phyloP scores from a whole-genome alignment of 2,113 vertebrate genomes.

The Phaethornis superciliosus region DNA sequence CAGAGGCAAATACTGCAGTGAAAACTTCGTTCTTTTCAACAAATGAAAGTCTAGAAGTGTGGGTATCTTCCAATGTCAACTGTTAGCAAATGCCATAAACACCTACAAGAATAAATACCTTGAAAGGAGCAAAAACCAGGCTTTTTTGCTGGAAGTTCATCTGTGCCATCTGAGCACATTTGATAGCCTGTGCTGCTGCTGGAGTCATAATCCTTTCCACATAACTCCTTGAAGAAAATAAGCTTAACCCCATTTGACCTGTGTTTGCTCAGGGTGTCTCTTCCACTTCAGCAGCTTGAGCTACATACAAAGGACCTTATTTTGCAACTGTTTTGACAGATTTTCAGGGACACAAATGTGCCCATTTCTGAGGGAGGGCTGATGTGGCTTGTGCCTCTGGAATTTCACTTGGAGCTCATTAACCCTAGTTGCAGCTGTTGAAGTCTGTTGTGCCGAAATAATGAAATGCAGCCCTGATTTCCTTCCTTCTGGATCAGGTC shows the following conservation, averaged over 20 bases:
- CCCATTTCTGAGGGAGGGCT: background rate
- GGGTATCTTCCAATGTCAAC: background rate
- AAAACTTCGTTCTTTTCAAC: background rate
- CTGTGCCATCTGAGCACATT: background rate
- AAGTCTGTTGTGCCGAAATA: background rate
- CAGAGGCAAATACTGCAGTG: background rate
- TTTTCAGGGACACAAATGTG: background rate
- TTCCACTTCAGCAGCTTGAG: conserved; percentile 27
- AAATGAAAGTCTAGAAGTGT: background rate
- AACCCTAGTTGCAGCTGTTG: conserved; percentile 27
- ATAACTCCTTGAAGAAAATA: conserved; percentile 28
- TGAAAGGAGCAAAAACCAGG: background rate
- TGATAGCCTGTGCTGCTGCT: conserved; percentile 2
- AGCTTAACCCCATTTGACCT: conserved; percentile 51
- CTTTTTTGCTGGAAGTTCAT: background rate
- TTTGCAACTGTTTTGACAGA: background rate
- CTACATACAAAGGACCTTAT: background rate
- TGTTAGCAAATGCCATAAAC: background rate
- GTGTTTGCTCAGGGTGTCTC: background rate
- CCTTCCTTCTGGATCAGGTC: conserved; percentile 13
- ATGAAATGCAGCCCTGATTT: conserved; percentile 30
- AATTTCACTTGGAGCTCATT: background rate
- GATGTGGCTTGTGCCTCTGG: background rate
- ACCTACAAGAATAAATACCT: background rate
- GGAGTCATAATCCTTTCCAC: conserved; percentile 42